Base-by-base conservation (phyloP, 2,113 vertebrate species). In the Tinamus guttatus region DNA sequence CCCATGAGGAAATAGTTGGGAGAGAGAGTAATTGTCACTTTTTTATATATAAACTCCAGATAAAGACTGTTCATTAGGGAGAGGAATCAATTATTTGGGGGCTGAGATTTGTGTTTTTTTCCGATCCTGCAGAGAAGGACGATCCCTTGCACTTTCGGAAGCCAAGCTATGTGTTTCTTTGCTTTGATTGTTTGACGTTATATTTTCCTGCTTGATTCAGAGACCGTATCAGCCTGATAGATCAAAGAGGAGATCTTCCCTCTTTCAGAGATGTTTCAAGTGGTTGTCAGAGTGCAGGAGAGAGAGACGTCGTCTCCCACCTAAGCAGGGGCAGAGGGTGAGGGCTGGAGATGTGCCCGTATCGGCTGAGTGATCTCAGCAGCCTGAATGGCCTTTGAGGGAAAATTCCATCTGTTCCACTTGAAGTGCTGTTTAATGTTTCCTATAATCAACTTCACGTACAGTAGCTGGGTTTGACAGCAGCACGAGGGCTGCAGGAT, bases 101-200 rank as follows among this genome's bases (percentile, higher is more conserved):
- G 25, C 32, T 13, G 32, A 56, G 38, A 52, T 63, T 40, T 32
- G 8, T 62, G 62, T 51, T 36, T 2, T 88, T 88, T 93, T 92
- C 56, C 28, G 69, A 38, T 75, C 45, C 70, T n/a, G 38, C 21
- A 24, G n/a, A 89, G 71, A 30, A 68, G 13, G 17, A 27, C 19
- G 51, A 34, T 19, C 25, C 38, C 5, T 0, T 0, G 4, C 0
- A 1, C 56, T 62, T 36, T n/a, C 92, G 73, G 69, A 88, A 93
- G 36, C 69, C 30, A 41, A 90, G n/a, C 47, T 81, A 62, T 85
- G 92, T 59, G 64, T 67, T 84, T 89, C 89, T 92, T 94, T 94
- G 77, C 78, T 94, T 96, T 96, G 38, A 67, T 65, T 94, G 86
- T 85, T 97, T 94, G 86, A 89, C 1, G 86, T 80, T 89, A 73